phyloP scores from a whole-genome alignment of 2,797 vertebrate species.

The Crocidura indochinensis region DNA sequence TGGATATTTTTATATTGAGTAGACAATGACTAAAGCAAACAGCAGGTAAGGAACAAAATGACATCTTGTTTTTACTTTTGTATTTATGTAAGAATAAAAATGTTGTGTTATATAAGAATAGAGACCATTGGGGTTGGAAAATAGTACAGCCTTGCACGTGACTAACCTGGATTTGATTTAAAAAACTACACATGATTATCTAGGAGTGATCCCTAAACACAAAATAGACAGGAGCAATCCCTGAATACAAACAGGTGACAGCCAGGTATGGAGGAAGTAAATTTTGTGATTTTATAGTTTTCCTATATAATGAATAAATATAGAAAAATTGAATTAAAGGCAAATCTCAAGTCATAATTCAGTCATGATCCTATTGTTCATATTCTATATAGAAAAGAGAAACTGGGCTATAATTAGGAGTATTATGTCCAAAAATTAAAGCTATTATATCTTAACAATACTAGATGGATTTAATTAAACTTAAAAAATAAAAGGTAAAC shows the following conservation, averaged over 20 bases:
- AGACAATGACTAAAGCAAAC: background rate
- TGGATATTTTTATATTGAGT: background rate
- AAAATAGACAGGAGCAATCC: no score
- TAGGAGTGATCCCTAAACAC: no score
- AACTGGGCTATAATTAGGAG: no score
- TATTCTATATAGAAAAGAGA: background rate
- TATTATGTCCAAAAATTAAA: no score
- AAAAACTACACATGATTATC: no score
- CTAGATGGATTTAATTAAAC: no score
- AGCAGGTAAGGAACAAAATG: background rate
- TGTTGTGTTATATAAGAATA: no score
- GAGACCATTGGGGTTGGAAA: no score
- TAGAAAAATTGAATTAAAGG: slow-evolving; percentile 48
- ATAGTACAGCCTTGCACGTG: no score
- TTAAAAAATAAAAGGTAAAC: background rate
- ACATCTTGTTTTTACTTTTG: background rate
- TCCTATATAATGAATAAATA: background rate
- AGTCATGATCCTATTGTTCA: background rate
- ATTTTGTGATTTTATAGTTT: slow-evolving; percentile 26
- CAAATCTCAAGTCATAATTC: background rate
- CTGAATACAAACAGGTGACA: no score
- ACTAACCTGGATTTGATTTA: no score
- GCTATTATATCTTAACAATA: background rate
- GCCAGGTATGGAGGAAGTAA: background rate
- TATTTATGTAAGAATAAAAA: background rate